phyloP scores from a whole-genome alignment of 1,140 invertebrate genomes.

The Apis cerana region DNA sequence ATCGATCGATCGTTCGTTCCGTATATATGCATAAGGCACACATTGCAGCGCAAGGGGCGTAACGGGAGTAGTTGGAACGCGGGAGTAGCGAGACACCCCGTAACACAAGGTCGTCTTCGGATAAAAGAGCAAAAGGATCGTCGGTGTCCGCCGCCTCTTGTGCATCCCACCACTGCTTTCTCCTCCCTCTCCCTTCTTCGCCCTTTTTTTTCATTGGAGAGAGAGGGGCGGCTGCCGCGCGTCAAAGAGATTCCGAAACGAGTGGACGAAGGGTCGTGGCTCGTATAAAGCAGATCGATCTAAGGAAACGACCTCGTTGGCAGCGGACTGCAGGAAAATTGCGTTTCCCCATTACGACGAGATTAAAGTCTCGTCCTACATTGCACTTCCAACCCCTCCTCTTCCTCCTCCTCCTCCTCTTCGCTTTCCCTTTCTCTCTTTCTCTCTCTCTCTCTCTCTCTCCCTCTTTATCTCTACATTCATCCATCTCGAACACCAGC shows the following conservation, averaged over 20 bases:
- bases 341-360: conserved; percentile 67
- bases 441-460: no score
- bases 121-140: conserved; percentile 14
- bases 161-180: not conserved
- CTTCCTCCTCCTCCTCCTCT: not conserved
- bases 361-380: conserved; percentile 65
- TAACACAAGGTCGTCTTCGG: conserved; percentile 6
- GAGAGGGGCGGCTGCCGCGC: not conserved
- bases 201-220: conserved; percentile 1
- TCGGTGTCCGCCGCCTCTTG: not conserved
- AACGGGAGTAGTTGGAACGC: not conserved
- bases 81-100: not conserved
- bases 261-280: conserved; percentile 38
- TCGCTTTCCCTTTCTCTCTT: not conserved
- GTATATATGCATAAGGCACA: conserved; percentile 38
- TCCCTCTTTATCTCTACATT: not conserved
- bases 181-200: not conserved
- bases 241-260: conserved; percentile 63
- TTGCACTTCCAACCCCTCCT: conserved; percentile 44
- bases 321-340: conserved; percentile 63
- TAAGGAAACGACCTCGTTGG: conserved; percentile 51
- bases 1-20: not conserved
- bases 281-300: conserved; percentile 54
- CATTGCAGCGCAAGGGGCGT: not conserved
- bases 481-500: not conserved